A percentile compares a stretch with the other conserved stretches of the same genome.
These are phyloP conservation scores for Exephanes ischioxanthus DNA, from an alignment of 2,888 invertebrate genomes.

Conservation along the genomic window DNA sequence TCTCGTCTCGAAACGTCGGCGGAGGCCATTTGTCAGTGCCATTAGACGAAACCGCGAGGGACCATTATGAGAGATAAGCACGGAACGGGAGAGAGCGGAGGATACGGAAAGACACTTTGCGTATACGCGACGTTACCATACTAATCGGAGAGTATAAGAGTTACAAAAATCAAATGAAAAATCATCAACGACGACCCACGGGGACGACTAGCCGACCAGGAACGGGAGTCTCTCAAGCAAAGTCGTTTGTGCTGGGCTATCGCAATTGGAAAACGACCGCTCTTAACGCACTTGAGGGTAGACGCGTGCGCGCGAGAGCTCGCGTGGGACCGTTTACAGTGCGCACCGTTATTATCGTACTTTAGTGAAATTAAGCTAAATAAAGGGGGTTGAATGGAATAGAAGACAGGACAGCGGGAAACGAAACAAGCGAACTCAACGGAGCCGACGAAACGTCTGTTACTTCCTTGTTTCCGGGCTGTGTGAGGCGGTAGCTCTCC, in stretches of 20 bases:
- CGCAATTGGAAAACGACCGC: conserved; percentile 70
- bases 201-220: conserved; percentile 38
- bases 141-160: conserved; percentile 50
- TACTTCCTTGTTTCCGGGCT: conserved; percentile 20
- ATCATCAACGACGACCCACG: conserved; percentile 43
- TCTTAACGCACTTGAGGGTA: conserved; percentile 46
- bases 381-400: conserved; percentile 15
- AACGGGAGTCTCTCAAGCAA: conserved; percentile 48
- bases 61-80: conserved; percentile 61
- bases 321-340: conserved; percentile 66
- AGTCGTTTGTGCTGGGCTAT: conserved; percentile 60
- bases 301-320: conserved; percentile 12
- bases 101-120: conserved; percentile 19
- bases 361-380: conserved; percentile 54
- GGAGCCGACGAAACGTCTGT: conserved; percentile 38
- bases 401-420: conserved; percentile 12
- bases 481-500: background rate
- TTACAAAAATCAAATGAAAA: background rate
- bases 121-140: conserved; percentile 26
- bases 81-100: conserved; percentile 32
- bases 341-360: conserved; percentile 51
- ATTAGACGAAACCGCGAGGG: conserved; percentile 68
- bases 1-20: conserved; percentile 58
- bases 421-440: conserved; percentile 15
- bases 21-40: conserved; percentile 69